phyloP scores from a whole-genome alignment of 2,888 invertebrate species.

The Liposcelis brunnea region DNA sequence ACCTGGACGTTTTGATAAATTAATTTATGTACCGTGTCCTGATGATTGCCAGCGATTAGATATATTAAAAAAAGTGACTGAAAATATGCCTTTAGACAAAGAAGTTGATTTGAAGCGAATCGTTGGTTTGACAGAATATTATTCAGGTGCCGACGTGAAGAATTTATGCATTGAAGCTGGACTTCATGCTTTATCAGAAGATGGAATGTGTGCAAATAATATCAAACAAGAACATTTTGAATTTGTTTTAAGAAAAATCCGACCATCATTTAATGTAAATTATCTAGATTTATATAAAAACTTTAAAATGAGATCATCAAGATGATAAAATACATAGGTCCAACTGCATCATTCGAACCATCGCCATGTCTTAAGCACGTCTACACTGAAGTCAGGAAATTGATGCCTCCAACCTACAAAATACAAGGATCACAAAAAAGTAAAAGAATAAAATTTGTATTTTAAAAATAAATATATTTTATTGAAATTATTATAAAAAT shows the following conservation, averaged over 20 bases:
- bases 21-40: constrained; percentile 42
- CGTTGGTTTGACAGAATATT: constrained; percentile 30
- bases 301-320: constrained; percentile 17
- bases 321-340: too few species aligned
- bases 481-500: too few species aligned
- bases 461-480: too few species aligned
- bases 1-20: constrained; percentile 43
- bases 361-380: too few species aligned
- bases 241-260: constrained; percentile 23
- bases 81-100: constrained; percentile 28
- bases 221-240: constrained; percentile 27
- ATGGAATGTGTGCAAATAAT: constrained; percentile 24
- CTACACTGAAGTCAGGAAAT: too few species aligned
- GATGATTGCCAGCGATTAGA: constrained; percentile 30
- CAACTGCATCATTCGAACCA: too few species aligned
- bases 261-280: constrained; percentile 27
- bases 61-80: constrained; percentile 30
- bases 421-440: too few species aligned
- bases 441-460: too few species aligned
- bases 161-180: constrained; percentile 41
- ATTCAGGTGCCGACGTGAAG: constrained; percentile 43
- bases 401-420: too few species aligned
- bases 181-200: constrained; percentile 34
- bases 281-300: constrained; percentile 27
- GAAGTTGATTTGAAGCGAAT: constrained; percentile 28